phyloP scores from a whole-genome alignment of 2,888 invertebrate genomes.

The Eristalinus sepulchralis region DNA sequence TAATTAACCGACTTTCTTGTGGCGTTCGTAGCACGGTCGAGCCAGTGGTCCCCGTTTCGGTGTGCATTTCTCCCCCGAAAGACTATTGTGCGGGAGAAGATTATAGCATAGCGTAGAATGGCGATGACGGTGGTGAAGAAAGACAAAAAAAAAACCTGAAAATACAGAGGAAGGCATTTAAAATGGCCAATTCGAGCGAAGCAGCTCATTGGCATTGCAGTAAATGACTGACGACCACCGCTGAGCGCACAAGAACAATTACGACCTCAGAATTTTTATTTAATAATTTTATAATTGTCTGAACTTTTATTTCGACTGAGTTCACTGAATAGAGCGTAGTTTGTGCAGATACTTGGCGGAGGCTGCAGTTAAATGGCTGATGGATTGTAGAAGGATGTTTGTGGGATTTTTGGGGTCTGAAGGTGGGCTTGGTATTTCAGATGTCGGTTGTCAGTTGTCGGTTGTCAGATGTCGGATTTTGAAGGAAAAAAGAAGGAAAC shows the following conservation, averaged over 20 bases:
- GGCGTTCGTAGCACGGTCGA: slow-evolving; percentile 35
- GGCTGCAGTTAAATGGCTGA: too few species aligned
- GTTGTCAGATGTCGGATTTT: too few species aligned
- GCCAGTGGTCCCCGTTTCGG: neutral
- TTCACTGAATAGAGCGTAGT: neutral
- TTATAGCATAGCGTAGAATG: slow-evolving; percentile 45
- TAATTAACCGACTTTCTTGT: slow-evolving; percentile 66
- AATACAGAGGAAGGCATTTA: slow-evolving; percentile 18
- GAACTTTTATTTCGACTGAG: neutral
- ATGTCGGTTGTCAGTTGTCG: too few species aligned
- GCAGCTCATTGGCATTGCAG: slow-evolving; percentile 55
- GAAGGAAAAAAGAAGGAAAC: too few species aligned
- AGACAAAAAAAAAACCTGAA: slow-evolving; percentile 4
- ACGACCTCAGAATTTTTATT: slow-evolving; percentile 31
- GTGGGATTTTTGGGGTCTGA: too few species aligned
- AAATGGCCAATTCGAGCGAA: slow-evolving; percentile 55
- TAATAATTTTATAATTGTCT: slow-evolving; percentile 39
- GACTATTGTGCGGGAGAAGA: slow-evolving; percentile 52
- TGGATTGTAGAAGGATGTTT: too few species aligned
- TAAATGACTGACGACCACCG: slow-evolving; percentile 11
- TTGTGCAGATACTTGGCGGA: neutral
- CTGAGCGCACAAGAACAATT: slow-evolving; percentile 38
- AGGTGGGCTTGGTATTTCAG: too few species aligned
- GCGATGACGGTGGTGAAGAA: neutral
- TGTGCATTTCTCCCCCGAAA: slow-evolving; percentile 7